phyloP scores from a whole-genome alignment of 2,888 invertebrate species.

The Myopa testacea region DNA sequence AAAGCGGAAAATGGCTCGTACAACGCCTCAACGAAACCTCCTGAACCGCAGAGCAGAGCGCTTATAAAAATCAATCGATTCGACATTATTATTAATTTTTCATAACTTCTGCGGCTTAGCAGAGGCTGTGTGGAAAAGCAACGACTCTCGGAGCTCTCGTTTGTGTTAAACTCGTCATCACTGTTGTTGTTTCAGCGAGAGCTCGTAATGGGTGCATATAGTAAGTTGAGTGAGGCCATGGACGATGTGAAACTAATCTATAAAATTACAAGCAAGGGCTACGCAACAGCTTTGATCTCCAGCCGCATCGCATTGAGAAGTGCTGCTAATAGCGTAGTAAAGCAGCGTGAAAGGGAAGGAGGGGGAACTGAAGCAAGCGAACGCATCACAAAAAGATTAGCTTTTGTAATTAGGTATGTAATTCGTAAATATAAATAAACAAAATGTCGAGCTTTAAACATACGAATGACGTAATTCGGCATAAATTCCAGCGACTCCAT shows the following conservation, averaged over 20 bases:
- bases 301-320: slow-evolving; percentile 19
- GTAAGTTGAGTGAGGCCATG: slow-evolving; percentile 5
- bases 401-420: too few species aligned
- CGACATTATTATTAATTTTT: slow-evolving; percentile 68
- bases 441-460: too few species aligned
- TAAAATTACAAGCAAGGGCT: slow-evolving; percentile 53
- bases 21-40: slow-evolving; percentile 5
- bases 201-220: slow-evolving; percentile 27
- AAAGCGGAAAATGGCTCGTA: too few species aligned
- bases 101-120: slow-evolving; percentile 64
- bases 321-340: background rate
- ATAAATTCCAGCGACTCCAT: too few species aligned
- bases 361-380: background rate
- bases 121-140: slow-evolving; percentile 49
- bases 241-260: slow-evolving; percentile 64
- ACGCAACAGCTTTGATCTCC: slow-evolving; percentile 43
- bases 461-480: too few species aligned
- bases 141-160: background rate
- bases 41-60: slow-evolving; percentile 7
- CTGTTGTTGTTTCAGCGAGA: slow-evolving; percentile 17
- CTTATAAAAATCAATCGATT: slow-evolving; percentile 63
- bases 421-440: too few species aligned
- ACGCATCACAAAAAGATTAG: too few species aligned
- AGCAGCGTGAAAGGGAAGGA: background rate
- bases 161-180: background rate